Evolutionary conservation across 2,888 invertebrate genomes (phyloP), one percentile per base, ranked within the genome.

Genomic region (Oasisia sp.): DNA sequence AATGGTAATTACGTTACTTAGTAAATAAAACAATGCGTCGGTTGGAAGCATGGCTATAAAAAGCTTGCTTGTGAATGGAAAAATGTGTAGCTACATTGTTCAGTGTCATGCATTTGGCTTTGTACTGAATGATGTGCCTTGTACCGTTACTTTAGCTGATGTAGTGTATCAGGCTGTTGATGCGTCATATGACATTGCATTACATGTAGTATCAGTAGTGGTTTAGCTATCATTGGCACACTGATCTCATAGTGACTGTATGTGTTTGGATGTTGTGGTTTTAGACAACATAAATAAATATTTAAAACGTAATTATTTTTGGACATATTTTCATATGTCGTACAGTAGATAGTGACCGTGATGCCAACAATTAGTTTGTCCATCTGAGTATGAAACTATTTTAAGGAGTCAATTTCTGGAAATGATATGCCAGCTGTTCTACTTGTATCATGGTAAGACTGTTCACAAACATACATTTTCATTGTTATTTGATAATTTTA

Each of bases 41-140:
- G 32, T 90, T 90, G 90, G 32, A 90, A 90, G 90, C 90, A 90
- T 90, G 32, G 27, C n/a, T 5, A 90, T 90, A 4, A 90, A 90
- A 90, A 32, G 90, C 90, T 90, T 3, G 90, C 90, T 89, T 89
- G 19, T 89, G 9, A 38, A 38, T 38, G 38, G 38, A 38, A 38
- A 38, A 89, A 11, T 50, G 9, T 50, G 50, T 50, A 50, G 50
- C 7, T 74, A n/a, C 0, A 74, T 27, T 7, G 14, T 74, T 74
- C 27, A 27, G 74, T 90, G 90, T 90, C 90, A 32, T n/a, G 32
- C 3, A 8, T 90, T 8, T 90, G 90, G n/a, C 90, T 90, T 90
- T 32, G 90, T 90, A 0, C 32, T 90, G 5, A 90, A 90, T 90
- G n/a, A 32, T 90, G 27, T 8, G 32, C 32, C 32, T 27, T n/a